These are phyloP conservation scores for Hippopotamyrus pictus DNA, from an alignment of 2,797 vertebrate genomes.

Conservation along the genomic window DNA sequence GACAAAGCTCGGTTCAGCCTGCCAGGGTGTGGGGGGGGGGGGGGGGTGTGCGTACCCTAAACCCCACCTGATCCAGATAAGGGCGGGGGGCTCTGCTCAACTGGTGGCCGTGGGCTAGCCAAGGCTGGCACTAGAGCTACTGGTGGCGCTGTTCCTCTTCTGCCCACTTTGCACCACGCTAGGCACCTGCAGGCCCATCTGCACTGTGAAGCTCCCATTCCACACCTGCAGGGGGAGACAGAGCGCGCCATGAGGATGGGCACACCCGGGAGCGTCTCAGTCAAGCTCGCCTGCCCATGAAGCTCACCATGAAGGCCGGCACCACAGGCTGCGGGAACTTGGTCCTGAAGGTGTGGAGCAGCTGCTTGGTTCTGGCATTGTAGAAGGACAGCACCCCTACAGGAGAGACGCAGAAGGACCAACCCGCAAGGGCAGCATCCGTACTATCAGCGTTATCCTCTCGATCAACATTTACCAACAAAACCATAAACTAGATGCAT, in stretches of 20 bases:
- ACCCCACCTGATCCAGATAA: slow-evolving; percentile 18
- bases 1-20: not conserved
- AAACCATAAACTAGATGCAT: not conserved
- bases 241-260: not conserved
- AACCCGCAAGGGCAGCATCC: not conserved
- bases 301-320: slow-evolving; percentile 84
- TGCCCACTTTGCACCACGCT: slow-evolving; percentile 77
- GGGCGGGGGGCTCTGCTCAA: slow-evolving; percentile 26
- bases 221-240: slow-evolving; percentile 70
- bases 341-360: slow-evolving; percentile 84
- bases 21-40: too few relatives aligned
- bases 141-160: slow-evolving; percentile 85
- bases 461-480: not conserved
- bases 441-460: too few relatives aligned
- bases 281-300: not conserved
- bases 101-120: slow-evolving; percentile 56
- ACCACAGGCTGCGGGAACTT: slow-evolving; percentile 86
- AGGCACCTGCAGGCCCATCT: slow-evolving; percentile 84
- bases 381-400: slow-evolving; percentile 84
- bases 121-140: slow-evolving; percentile 90
- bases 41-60: not conserved
- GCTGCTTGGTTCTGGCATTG: slow-evolving; percentile 79
- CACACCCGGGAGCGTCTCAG: not conserved
- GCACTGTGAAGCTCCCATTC: slow-evolving; percentile 88
- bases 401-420: not conserved